A percentile compares a stretch with the other conserved stretches of the same genome.
These are phyloP conservation scores for Pseudochirops corinnae DNA, from an alignment of 2,797 vertebrate species.

Conservation along the genomic window DNA sequence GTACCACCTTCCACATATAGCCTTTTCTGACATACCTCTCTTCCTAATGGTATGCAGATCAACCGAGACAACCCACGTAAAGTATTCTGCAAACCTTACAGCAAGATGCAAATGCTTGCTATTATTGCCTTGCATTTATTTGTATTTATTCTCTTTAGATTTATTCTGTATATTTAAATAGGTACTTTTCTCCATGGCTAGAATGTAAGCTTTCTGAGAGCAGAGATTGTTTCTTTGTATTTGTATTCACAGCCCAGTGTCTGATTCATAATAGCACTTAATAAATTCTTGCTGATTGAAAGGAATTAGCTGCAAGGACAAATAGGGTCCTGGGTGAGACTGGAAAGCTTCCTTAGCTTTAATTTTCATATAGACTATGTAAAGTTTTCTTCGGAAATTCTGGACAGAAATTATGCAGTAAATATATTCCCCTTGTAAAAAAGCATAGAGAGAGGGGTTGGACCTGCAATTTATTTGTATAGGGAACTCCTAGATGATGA, in stretches of 20 bases:
- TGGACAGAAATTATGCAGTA: slow-evolving; percentile 72
- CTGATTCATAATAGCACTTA: background rate
- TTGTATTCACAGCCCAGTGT: background rate
- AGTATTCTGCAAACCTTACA: background rate
- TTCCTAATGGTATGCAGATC: background rate
- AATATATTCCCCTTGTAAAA: slow-evolving; percentile 18
- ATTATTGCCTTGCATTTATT: background rate
- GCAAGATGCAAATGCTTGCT: background rate
- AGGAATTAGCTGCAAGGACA: background rate
- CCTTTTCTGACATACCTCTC: background rate
- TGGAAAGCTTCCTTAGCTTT: slow-evolving; percentile 19
- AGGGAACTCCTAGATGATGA: background rate
- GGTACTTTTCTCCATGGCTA: background rate
- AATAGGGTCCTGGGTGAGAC: background rate
- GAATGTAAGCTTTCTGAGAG: background rate
- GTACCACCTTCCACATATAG: background rate
- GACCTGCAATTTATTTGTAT: background rate
- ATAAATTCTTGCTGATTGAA: background rate
- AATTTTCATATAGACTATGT: slow-evolving; percentile 43
- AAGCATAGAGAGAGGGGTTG: background rate
- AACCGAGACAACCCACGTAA: background rate
- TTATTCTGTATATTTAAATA: background rate
- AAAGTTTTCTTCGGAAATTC: slow-evolving; percentile 60
- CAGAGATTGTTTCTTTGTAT: background rate
- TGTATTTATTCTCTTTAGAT: background rate